Evolutionary conservation across 2,797 vertebrate genomes (phyloP).

Genomic region (Myotis pilosus): DNA sequence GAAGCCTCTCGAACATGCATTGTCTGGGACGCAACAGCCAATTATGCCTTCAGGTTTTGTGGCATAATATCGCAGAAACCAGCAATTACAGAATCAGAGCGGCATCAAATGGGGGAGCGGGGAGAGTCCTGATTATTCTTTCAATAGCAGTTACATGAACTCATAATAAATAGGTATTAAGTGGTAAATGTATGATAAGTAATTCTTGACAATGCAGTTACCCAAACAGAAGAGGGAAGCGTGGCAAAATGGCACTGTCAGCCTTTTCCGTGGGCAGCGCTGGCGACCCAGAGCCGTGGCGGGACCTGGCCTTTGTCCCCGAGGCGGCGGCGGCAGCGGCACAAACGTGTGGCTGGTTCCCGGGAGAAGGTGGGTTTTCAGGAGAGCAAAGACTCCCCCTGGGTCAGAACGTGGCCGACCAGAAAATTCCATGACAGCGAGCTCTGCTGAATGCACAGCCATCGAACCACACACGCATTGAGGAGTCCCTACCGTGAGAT

Average conservation of each 20-base stretch:
- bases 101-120: constrained; percentile 83
- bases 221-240: constrained; percentile 84
- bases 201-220: constrained; percentile 87
- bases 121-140: constrained; percentile 85
- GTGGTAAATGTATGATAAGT: constrained; percentile 87
- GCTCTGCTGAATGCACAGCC: neutral
- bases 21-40: constrained; percentile 86
- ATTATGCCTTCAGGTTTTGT: constrained; percentile 89
- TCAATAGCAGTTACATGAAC: constrained; percentile 89
- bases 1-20: constrained; percentile 82
- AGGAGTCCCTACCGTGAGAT: neutral
- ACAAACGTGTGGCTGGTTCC: neutral
- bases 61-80: constrained; percentile 89
- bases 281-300: neutral
- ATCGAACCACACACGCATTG: neutral
- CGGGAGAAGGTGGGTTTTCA: neutral
- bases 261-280: constrained; percentile 62
- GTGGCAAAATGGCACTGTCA: constrained; percentile 80
- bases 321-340: neutral
- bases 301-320: constrained; percentile 7
- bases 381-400: neutral
- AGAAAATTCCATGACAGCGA: neutral
- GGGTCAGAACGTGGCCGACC: neutral
- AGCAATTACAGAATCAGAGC: constrained; percentile 87
- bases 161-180: constrained; percentile 88